Evolutionary conservation across 2,797 vertebrate genomes (phyloP), one percentile per base, ranked within the genome.

Genomic region (Gymnodraco acuticeps): DNA sequence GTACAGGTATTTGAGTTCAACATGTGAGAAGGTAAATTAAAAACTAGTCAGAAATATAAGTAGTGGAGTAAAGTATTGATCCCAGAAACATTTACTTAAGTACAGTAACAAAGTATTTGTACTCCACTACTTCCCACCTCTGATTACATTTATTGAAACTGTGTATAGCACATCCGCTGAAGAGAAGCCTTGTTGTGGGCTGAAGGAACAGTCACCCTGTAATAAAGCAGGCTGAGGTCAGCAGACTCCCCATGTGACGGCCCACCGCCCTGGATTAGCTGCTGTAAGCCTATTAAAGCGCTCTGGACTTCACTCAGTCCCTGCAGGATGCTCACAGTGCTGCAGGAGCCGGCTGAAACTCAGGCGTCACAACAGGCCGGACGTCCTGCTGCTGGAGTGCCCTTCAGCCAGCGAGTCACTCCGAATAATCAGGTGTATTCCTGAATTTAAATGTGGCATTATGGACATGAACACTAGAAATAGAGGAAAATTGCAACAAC

Each of bases 211-310:
- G 77, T 82, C 75, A 61, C 51, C 72, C 71, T 41, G 75, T 84
- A 76, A 87, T 86, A 70, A 82, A 87, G 70, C 81, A 80, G 80
- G 82, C 77, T 60, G 42, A 81, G 87, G 85, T 88, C 90, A 89
- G 87, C 78, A 88, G 87, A 93, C 82, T 89, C 72, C 80, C 86
- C 91, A 89, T 92, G 87, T 92, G 89, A 87, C 84, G 48, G 79
- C 74, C 78, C 82, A 88, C 65, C 82, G 78, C 79, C 83, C 85
- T 88, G 91, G 92, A 94, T 94, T 91, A 94, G 88, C 93, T 68
- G 87, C 88, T 87, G 81, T 93, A 95, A 94, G 82, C 94, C 94
- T 93, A 93, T 78, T 94, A 91, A 86, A 87, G 89, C 53, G 73
- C 92, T 93, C 87, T 84, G 84, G 93, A 89, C 84, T 70, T 27